Percentiles rank a stretch among this genome's conserved stretches.
Conservation (phyloP, 2,797 vertebrate genomes). For the Perodicticus potto region DNA sequence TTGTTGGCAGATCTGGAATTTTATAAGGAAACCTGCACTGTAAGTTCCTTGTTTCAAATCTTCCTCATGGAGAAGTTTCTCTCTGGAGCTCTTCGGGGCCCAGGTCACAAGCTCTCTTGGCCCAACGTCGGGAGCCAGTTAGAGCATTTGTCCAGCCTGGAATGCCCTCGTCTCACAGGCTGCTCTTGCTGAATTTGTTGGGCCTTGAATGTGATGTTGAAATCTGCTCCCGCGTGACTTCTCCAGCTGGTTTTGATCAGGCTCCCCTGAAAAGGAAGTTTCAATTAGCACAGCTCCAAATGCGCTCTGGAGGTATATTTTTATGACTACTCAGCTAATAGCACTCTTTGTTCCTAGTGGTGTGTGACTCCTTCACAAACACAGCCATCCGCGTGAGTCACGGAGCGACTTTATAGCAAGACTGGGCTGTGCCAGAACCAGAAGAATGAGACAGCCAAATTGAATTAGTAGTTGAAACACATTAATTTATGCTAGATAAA, state of each 20-base stretch:
- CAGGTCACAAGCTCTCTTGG: neutral
- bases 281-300: slow-evolving; percentile 86
- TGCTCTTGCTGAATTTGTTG: slow-evolving; percentile 75
- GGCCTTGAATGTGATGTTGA: slow-evolving; percentile 80
- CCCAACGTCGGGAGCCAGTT: slow-evolving; percentile 62
- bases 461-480: slow-evolving; percentile 88
- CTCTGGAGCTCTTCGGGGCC: neutral
- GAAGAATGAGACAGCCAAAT: slow-evolving; percentile 87
- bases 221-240: slow-evolving; percentile 83
- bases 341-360: slow-evolving; percentile 83
- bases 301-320: slow-evolving; percentile 84
- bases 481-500: slow-evolving; percentile 90
- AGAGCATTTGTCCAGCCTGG: slow-evolving; percentile 28
- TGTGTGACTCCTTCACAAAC: slow-evolving; percentile 71
- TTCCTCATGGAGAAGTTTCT: slow-evolving; percentile 25
- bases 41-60: neutral
- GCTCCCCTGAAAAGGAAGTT: slow-evolving; percentile 88
- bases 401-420: slow-evolving; percentile 81
- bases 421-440: slow-evolving; percentile 86
- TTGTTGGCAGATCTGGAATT: slow-evolving; percentile 16
- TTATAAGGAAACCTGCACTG: neutral
- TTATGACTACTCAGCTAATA: slow-evolving; percentile 80
- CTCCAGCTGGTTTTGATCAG: slow-evolving; percentile 88
- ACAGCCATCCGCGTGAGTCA: slow-evolving; percentile 85
- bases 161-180: slow-evolving; percentile 41